Evolutionary conservation across 1,140 invertebrate species (phyloP), one percentile per base, ranked within the genome.

Genomic region (Tribolium madens): DNA sequence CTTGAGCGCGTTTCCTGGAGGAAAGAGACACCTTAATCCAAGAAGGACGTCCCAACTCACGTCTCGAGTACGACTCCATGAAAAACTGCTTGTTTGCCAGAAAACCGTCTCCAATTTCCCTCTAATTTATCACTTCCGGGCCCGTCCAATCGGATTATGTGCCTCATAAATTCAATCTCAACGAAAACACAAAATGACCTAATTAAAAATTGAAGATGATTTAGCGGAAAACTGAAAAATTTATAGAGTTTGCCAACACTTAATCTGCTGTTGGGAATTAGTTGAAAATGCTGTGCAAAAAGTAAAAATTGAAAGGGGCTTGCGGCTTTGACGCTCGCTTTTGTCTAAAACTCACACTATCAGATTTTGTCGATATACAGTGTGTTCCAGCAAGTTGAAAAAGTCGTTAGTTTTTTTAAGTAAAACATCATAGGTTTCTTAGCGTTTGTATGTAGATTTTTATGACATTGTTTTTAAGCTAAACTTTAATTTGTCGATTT

Each of bases 21-120:
- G 10, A 64, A 64, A 64, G 57, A 64, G 57, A 64, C 57, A 64
- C 57, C 57, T 64, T 64, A 64, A 64, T 64, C 57, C 57, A 9
- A 33, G 13, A 9, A 64, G 57, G 26, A 33, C 57, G 57, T 31
- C 57, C 26, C 26, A 13, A 9, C 57, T n/a, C 57, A 64, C 57
- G 57, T 64, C 57, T 64, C 57, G 12, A 57, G 17, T 33, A 33
- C 57, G 57, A 64, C 57, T 64, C 21, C 57, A 64, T 64, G 57
- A 64, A 64, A 64, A 64, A 64, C 3, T 31, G 57, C 57, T 64
- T 64, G 57, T 64, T 64, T 64, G 14, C 57, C 26, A 64, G 57
- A 33, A 57, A 33, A 64, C 21, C 21, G 21, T 64, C 57, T 64
- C 57, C 57, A 64, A 64, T 64, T 64, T 64, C 57, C 57, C 26